Conservation (phyloP, 2,888 invertebrate species). For the Tachystola acroxantha region DNA sequence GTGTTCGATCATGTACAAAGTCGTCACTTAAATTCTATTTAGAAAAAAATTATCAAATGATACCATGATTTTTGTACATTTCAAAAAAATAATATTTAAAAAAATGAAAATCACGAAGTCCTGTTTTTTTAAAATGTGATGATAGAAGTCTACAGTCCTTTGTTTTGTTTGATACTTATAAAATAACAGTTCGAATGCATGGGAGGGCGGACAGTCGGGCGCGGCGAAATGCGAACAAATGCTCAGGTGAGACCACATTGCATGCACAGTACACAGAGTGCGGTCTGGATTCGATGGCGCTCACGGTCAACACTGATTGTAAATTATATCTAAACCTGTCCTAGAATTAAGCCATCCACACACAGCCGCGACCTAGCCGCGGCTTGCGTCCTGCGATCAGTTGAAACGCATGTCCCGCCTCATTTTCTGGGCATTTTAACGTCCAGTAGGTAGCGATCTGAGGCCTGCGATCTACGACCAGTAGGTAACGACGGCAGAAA, state of each 20-base stretch:
- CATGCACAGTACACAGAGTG: too few relatives aligned
- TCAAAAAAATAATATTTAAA: conserved; percentile 65
- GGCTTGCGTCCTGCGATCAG: too few relatives aligned
- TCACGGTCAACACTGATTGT: too few relatives aligned
- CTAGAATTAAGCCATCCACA: too few relatives aligned
- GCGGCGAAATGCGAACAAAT: conserved; percentile 54
- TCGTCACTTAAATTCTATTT: conserved; percentile 70
- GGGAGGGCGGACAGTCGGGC: conserved; percentile 20
- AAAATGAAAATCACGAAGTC: conserved; percentile 56
- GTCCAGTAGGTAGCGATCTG: too few relatives aligned
- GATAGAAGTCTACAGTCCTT: conserved; percentile 72
- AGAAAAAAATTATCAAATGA: conserved; percentile 68
- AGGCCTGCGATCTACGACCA: too few relatives aligned
- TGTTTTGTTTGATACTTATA: conserved; percentile 68
- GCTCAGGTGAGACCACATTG: conserved; percentile 23
- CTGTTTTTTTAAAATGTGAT: conserved; percentile 68
- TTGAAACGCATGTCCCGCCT: too few relatives aligned
- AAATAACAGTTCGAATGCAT: conserved; percentile 63
- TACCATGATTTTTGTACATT: conserved; percentile 76
- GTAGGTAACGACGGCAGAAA: too few relatives aligned
- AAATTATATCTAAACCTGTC: too few relatives aligned
- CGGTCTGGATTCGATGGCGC: too few relatives aligned
- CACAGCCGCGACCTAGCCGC: too few relatives aligned
- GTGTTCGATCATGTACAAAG: conserved; percentile 68
- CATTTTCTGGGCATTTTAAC: too few relatives aligned